These are phyloP conservation scores for Psophia crepitans DNA, from an alignment of 2,113 vertebrate species.

Conservation along the genomic window DNA sequence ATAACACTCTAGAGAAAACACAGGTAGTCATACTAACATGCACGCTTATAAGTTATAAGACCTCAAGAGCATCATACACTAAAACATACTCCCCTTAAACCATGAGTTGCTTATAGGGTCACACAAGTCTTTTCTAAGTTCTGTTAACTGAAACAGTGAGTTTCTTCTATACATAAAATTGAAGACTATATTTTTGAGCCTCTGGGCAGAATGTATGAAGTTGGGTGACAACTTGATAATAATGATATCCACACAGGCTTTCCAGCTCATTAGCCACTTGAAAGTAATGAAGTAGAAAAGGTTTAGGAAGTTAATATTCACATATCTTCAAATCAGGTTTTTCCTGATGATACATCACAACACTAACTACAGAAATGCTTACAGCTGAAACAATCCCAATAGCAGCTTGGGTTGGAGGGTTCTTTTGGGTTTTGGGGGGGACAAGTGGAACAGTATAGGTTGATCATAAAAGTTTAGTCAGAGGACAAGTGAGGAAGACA, in stretches of 20 bases:
- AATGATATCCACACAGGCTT: not conserved
- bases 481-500: not conserved
- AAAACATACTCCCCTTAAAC: not conserved
- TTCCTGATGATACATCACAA: not conserved
- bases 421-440: not conserved
- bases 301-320: not conserved
- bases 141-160: not conserved
- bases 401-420: not conserved
- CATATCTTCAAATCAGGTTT: not conserved
- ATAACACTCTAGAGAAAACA: not conserved
- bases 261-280: not conserved
- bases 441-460: not conserved
- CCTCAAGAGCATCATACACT: not conserved
- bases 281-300: not conserved
- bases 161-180: not conserved
- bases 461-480: not conserved
- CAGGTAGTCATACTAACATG: not conserved
- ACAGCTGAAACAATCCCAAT: not conserved
- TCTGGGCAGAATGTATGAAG: not conserved
- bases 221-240: not conserved
- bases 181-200: not conserved
- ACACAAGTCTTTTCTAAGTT: not conserved
- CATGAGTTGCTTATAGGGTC: not conserved
- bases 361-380: not conserved
- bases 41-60: not conserved